phyloP scores from a whole-genome alignment of 2,113 vertebrate species.

The Lasiurus cinereus region DNA sequence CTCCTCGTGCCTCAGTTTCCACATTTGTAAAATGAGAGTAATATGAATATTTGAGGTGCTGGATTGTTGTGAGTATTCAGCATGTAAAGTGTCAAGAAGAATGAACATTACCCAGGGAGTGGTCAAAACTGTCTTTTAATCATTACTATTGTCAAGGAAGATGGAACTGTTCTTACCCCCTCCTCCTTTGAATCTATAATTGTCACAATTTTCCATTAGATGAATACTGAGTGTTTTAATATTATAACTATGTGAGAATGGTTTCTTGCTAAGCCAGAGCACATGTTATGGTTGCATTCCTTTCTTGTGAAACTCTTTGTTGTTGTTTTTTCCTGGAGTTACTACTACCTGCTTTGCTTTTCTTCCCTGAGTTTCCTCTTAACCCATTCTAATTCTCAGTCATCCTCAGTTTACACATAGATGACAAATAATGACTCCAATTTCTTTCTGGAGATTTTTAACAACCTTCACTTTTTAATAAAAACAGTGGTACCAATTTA shows the following conservation, averaged over 20 bases:
- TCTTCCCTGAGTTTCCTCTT: not conserved
- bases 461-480: not conserved
- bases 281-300: not conserved
- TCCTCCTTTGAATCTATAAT: not conserved
- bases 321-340: not conserved
- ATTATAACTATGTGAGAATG: not conserved
- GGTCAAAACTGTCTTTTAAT: not conserved
- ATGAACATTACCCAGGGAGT: not conserved
- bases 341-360: slow-evolving; percentile 23
- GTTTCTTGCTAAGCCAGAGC: not conserved
- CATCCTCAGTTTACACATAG: not conserved
- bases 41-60: not conserved
- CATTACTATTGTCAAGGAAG: not conserved
- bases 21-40: not conserved
- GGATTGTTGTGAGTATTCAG: not conserved
- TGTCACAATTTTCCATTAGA: not conserved
- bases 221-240: not conserved
- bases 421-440: not conserved
- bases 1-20: not conserved
- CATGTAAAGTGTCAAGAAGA: not conserved
- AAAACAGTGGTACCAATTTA: not conserved
- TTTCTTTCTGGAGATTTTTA: slow-evolving; percentile 27
- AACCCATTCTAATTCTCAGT: not conserved
- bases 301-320: not conserved
- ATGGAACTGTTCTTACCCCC: not conserved